Conservation (phyloP, 2,888 invertebrate species). For the Polydesmus complanatus region DNA sequence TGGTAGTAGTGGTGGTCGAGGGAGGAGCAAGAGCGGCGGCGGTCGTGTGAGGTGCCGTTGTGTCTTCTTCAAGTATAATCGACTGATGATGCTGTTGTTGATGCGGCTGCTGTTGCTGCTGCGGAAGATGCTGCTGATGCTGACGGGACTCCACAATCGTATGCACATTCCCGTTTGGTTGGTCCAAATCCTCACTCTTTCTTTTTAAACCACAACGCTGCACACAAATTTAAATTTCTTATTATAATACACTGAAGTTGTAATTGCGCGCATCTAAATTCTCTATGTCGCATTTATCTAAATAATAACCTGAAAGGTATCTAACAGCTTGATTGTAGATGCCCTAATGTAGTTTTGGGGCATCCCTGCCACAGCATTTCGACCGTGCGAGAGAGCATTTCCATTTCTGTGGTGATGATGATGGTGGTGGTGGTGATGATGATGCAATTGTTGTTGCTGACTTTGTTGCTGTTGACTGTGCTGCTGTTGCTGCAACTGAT, state of each 20-base stretch:
- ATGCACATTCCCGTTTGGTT: conserved; percentile 28
- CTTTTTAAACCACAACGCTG: conserved; percentile 31
- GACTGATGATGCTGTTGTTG: conserved; percentile 8
- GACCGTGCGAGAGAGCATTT: conserved; percentile 6
- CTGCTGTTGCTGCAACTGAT: conserved; percentile 21
- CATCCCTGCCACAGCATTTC: conserved; percentile 16
- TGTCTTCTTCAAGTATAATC: conserved; percentile 30
- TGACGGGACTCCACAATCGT: conserved; percentile 23
- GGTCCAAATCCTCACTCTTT: conserved; percentile 29
- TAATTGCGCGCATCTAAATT: no score
- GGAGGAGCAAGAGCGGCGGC: conserved; percentile 37
- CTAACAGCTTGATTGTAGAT: conserved; percentile 51
- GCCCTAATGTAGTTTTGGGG: conserved; percentile 47
- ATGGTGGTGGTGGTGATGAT: conserved; percentile 18
- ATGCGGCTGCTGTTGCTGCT: conserved; percentile 5
- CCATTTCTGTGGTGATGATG: conserved; percentile 12
- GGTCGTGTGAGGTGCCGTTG: conserved; percentile 37
- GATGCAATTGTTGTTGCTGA: conserved; percentile 17
- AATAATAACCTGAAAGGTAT: conserved; percentile 49
- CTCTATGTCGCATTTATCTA: no score
- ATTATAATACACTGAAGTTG: no score
- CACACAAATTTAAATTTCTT: no score
- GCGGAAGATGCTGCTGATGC: conserved; percentile 14
- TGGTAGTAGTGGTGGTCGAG: conserved; percentile 37
- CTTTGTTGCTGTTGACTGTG: conserved; percentile 31